Percentiles rank a stretch among this genome's conserved stretches.
phyloP scores from a whole-genome alignment of 2,113 vertebrate species.

The Mesembrinibis cayennensis region DNA sequence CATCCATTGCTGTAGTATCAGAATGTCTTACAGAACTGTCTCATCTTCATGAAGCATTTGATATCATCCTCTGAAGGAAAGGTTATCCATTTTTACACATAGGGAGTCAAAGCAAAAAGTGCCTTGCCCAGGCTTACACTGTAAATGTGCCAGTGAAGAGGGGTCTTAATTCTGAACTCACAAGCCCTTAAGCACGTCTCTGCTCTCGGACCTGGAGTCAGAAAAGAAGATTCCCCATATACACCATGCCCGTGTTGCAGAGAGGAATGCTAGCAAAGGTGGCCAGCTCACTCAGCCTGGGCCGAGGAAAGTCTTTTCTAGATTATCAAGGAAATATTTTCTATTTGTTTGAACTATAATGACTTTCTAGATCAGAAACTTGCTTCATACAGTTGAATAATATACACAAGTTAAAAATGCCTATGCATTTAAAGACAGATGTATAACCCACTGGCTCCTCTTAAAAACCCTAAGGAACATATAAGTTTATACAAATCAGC shows the following conservation, averaged over 20 bases:
- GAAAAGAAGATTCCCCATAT: neutral
- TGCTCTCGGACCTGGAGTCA: neutral
- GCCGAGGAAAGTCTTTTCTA: neutral
- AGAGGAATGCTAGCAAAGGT: neutral
- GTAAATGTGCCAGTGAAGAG: neutral
- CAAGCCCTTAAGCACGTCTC: neutral
- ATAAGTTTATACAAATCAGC: conserved; percentile 30
- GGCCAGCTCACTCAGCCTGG: neutral
- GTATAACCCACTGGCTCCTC: neutral
- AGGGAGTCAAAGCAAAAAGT: neutral
- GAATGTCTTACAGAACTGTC: neutral
- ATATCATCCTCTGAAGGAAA: neutral
- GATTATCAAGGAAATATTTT: neutral
- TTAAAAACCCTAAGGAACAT: neutral
- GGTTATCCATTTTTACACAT: neutral
- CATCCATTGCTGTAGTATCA: neutral
- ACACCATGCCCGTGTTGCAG: neutral
- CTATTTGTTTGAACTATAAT: neutral
- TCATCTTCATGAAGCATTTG: neutral
- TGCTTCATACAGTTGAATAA: neutral
- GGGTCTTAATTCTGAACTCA: neutral
- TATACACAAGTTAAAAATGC: neutral
- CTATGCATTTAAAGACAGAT: neutral
- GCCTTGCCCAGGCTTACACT: neutral
- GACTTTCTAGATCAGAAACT: neutral